Conservation (phyloP, 37 sponge, comb jelly and placozoan species). For the Bolinopsis microptera region DNA sequence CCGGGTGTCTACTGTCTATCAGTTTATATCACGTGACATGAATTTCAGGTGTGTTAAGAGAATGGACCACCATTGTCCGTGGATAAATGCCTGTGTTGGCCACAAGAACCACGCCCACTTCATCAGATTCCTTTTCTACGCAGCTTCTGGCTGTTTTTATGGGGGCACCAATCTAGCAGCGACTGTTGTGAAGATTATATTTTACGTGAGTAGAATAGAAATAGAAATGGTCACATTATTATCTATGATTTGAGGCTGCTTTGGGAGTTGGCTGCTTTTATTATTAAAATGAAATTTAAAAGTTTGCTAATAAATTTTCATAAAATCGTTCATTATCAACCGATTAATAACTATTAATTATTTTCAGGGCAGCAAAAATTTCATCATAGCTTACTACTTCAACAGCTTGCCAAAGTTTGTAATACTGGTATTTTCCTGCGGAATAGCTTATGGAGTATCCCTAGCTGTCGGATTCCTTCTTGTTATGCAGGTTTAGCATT, state of each 20-base stretch:
- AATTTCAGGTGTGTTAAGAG: conserved; percentile 55
- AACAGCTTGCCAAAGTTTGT: neutral
- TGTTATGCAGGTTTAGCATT: conserved; percentile 27
- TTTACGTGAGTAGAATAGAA: conserved; percentile 1
- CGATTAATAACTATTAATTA: too few relatives aligned
- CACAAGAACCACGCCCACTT: conserved; percentile 66
- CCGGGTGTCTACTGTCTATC: too few relatives aligned
- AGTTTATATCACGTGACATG: too few relatives aligned
- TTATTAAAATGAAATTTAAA: too few relatives aligned
- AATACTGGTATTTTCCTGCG: conserved; percentile 8
- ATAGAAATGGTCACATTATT: neutral
- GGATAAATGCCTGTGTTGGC: conserved; percentile 57
- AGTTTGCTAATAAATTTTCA: too few relatives aligned
- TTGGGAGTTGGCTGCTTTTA: too few relatives aligned
- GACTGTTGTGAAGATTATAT: neutral
- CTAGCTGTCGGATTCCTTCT: conserved; percentile 62
- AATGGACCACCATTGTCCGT: conserved; percentile 64
- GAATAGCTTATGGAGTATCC: conserved; percentile 40
- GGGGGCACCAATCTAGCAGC: neutral
- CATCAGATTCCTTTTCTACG: conserved; percentile 46
- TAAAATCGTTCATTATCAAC: too few relatives aligned
- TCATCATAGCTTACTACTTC: conserved; percentile 58
- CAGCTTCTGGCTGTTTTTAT: conserved; percentile 39
- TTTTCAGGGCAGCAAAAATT: neutral
- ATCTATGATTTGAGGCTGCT: too few relatives aligned